Evolutionary conservation across 2,113 vertebrate species (phyloP), one percentile per base, ranked within the genome.

Genomic region (Gasterosteus aculeatus): DNA sequence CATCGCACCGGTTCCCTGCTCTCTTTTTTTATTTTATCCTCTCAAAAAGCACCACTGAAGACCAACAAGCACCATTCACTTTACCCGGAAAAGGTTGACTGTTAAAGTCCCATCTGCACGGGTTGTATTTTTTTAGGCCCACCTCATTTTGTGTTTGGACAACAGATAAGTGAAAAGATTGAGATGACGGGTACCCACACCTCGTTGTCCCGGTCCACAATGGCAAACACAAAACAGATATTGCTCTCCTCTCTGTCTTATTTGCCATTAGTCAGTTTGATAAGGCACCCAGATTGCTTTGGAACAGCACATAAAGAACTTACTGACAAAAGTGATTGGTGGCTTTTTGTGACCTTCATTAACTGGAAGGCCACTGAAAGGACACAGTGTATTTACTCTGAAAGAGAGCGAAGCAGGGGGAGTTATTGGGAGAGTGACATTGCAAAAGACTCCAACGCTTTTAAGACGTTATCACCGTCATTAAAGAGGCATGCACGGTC

Each of bases 301-400:
- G 35, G 11, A 79, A 60, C 1, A 4, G 19, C 53, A 54, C 70
- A 81, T 16, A 75, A 68, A 61, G 44, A 70, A 49, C 35, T 47
- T n/a, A 10, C 39, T 12, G 26, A 65, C 39, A 69, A n/a, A 65
- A 10, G 9, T 39, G n/a, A 29, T 5, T 58, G 61, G 12, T 53
- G 66, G 75, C 31, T 71, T 86, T 56, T 57, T 39, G 54, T 57
- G 39, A 11, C 39, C 47, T 75, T 58, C 22, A 78, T 74, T 77
- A 73, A 53, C 59, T 14, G 39, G n/a, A 65, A 8, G 16, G 12
- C 53, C 18, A 4, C 18, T 70, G 38, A 46, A 44, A 66, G 44
- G 22, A 42, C 18, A 44, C 39, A 10, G 38, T 68, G 18, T 72
- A 60, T 75, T 69, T 61, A 39, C 39, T 66, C 54, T 47, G 4